phyloP scores from a whole-genome alignment of 2,888 invertebrate genomes.

The Plebejus anna region DNA sequence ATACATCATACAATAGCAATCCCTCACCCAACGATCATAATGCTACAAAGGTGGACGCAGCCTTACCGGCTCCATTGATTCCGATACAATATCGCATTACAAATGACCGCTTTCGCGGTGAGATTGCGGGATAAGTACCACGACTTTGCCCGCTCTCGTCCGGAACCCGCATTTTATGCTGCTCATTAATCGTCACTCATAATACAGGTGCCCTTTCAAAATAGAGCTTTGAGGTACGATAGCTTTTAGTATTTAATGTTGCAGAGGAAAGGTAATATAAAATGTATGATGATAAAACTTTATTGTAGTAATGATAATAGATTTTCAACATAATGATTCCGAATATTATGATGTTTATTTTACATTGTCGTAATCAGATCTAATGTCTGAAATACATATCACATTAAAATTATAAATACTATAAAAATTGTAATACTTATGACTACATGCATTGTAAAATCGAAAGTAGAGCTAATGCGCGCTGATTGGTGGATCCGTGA shows the following conservation, averaged over 20 bases:
- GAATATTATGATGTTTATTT: no score
- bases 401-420: no score
- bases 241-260: background rate
- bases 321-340: no score
- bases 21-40: background rate
- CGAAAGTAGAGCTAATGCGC: no score
- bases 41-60: background rate
- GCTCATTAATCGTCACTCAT: background rate
- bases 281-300: background rate
- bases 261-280: background rate
- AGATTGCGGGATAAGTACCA: background rate
- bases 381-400: no score
- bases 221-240: background rate
- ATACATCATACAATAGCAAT: background rate
- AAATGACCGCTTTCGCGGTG: background rate
- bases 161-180: background rate
- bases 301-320: no score
- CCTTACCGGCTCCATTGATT: background rate
- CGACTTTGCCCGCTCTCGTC: background rate
- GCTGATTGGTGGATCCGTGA: no score
- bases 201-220: conserved; percentile 9
- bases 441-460: no score
- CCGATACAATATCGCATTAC: conserved; percentile 3
- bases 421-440: no score
- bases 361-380: no score